Percentiles rank a stretch among this genome's conserved stretches.
Conservation (phyloP, 2,797 vertebrate species). For the Atherinosoma microstoma region DNA sequence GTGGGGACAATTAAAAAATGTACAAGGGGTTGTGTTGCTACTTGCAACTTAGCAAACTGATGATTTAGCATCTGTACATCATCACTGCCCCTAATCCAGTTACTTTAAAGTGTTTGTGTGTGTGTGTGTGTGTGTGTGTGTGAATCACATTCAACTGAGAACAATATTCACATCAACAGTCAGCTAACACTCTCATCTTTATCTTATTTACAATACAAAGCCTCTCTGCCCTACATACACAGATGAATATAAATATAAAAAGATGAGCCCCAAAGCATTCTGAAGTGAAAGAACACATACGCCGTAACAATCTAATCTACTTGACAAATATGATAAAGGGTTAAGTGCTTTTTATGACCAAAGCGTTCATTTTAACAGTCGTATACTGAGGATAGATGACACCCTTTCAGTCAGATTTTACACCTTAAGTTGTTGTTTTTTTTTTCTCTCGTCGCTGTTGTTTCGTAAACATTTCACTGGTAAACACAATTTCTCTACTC, state of each 20-base stretch:
- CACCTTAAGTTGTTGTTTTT: not conserved
- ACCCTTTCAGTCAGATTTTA: constrained; percentile 28
- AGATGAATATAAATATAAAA: constrained; percentile 59
- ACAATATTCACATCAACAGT: constrained; percentile 44
- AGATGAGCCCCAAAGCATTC: constrained; percentile 48
- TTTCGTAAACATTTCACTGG: constrained; percentile 66
- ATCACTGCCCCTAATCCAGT: constrained; percentile 37
- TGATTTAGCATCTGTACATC: constrained; percentile 42
- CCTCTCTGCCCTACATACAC: constrained; percentile 40
- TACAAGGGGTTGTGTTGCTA: constrained; percentile 37
- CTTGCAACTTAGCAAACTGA: constrained; percentile 34
- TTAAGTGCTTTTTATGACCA: constrained; percentile 57
- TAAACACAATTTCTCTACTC: constrained; percentile 51
- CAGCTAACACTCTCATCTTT: constrained; percentile 31
- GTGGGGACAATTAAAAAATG: constrained; percentile 1
- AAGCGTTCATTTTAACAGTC: constrained; percentile 69
- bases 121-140: constrained; percentile 8
- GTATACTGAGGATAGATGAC: constrained; percentile 27
- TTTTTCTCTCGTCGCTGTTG: constrained; percentile 17
- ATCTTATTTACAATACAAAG: constrained; percentile 67
- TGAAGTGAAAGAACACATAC: constrained; percentile 43
- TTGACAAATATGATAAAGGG: constrained; percentile 58
- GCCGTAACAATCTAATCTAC: constrained; percentile 45
- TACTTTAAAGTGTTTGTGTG: constrained; percentile 18
- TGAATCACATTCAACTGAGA: constrained; percentile 57